Conservation (phyloP, 2,113 vertebrate genomes). For the Salvelinus fontinalis region DNA sequence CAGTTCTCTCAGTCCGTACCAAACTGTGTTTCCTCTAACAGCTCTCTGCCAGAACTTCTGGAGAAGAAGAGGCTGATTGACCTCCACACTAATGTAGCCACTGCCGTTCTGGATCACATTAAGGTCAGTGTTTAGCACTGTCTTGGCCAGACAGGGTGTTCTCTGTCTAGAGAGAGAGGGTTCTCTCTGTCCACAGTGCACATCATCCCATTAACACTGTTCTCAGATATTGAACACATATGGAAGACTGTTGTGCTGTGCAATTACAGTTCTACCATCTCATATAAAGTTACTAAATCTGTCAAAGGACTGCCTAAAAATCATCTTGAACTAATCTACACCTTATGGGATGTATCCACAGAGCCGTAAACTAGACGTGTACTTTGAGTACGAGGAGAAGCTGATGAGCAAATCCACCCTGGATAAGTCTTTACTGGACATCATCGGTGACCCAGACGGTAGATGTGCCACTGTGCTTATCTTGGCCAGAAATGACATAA, state of each 20-base stretch:
- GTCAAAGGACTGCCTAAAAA: too few species aligned
- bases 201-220: neutral
- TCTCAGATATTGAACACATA: neutral
- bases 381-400: conserved; percentile 98
- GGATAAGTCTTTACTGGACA: conserved; percentile 95
- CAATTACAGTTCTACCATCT: too few species aligned
- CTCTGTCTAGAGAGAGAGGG: too few species aligned
- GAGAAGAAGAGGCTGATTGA: conserved; percentile 98
- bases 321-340: too few species aligned
- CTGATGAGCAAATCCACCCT: conserved; percentile 97
- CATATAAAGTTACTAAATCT: too few species aligned
- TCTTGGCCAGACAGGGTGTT: too few species aligned
- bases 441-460: conserved; percentile 98
- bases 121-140: conserved; percentile 75
- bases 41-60: conserved; percentile 95
- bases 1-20: neutral
- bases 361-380: conserved; percentile 93
- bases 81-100: conserved; percentile 97
- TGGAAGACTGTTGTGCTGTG: too few species aligned
- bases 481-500: too few species aligned
- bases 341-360: conserved; percentile 57
- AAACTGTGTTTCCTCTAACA: conserved; percentile 50
- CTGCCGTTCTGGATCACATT: conserved; percentile 96
- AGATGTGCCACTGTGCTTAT: conserved; percentile 38
- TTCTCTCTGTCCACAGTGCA: neutral